These are phyloP conservation scores for Cephus sareptanus DNA, from an alignment of 2,888 invertebrate species.

Conservation along the genomic window DNA sequence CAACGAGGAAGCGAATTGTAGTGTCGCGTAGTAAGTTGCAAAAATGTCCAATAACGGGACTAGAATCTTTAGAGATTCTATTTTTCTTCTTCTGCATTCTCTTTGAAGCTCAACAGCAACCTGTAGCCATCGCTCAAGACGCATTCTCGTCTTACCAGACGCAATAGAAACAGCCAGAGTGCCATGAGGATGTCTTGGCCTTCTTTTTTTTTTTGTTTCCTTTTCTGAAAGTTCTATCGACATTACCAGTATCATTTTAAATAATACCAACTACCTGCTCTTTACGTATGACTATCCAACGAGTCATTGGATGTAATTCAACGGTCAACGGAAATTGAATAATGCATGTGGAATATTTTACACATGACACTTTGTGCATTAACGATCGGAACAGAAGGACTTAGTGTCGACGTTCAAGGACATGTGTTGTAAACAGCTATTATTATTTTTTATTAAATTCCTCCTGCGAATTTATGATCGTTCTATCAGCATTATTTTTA, in stretches of 20 bases:
- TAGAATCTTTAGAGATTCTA: neutral
- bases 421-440: slow-evolving; percentile 6
- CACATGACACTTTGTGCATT: neutral
- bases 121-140: neutral
- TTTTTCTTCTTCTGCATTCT: neutral
- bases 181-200: neutral
- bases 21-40: neutral
- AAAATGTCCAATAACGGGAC: neutral
- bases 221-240: neutral
- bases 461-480: neutral
- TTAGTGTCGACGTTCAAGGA: neutral
- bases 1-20: neutral
- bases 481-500: neutral
- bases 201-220: neutral
- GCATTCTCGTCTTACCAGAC: neutral
- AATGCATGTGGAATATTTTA: neutral
- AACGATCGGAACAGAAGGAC: neutral
- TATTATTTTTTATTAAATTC: slow-evolving; percentile 17
- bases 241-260: neutral
- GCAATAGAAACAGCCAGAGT: neutral
- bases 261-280: neutral
- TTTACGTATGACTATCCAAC: neutral
- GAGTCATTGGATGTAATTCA: neutral
- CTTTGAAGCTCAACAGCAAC: neutral
- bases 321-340: neutral